Base-by-base conservation (phyloP, 2,888 invertebrate species). In the Pollenia griseotomentosa region DNA sequence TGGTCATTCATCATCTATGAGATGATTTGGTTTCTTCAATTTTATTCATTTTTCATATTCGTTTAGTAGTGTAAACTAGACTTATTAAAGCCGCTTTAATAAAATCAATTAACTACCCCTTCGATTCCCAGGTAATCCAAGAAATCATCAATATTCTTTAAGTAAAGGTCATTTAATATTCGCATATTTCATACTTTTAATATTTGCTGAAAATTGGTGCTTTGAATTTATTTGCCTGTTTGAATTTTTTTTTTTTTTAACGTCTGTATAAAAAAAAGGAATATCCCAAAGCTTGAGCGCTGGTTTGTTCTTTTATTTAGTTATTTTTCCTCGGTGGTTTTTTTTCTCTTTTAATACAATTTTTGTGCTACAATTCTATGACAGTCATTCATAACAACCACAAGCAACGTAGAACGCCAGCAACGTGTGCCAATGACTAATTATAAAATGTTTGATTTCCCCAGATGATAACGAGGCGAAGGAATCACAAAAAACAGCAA, bases 401-500 rank as follows among this genome's bases (percentile, higher is more conserved):
- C 70, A 65, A 57, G 44, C 61, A 63, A 59, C 33, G 8, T 40
- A 33, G 42, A 73, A 66, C 44, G 40, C 55, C 46, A 12, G 65
- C 61, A 68, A 61, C 63, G 78, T 79, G 59, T 90, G 89, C 91
- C 92, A 91, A 91, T 88, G 91, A 92, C 92, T 92, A 92, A 92
- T 92, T 92, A 92, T 91, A 91, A 91, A 92, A 92, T 92, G 90
- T 92, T 92, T 92, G 92, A 92, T 92, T 92, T 92, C 92, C 92
- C 92, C 86, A 86, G 92, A 89, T 83, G 75, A 87, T 83, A 81
- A 40, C 42, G 59, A 90, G 33, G 14, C 70, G 16, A 53, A 46
- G 71, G 57, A 40, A 16, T 9, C 11, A 65, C 9, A 71, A 83
- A 74, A 79, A 42, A 80, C 12, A 33, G 65, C 71, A 53, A 77